Evolutionary conservation across 2,888 invertebrate species (phyloP).

Genomic region (Lasioglossum morio): DNA sequence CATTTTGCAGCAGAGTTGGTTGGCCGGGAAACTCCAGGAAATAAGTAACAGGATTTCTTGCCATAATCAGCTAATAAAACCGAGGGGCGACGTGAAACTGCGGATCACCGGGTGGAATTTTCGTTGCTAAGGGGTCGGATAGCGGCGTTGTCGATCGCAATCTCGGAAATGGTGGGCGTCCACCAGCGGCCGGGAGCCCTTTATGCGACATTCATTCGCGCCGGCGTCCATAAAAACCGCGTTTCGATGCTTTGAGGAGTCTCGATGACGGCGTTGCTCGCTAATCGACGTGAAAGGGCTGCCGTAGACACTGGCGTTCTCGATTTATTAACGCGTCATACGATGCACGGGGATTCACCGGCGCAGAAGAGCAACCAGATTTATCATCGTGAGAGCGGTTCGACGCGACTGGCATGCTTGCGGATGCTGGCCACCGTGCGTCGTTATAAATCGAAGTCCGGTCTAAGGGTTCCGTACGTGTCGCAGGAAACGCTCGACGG

Average conservation of each 20-base stretch:
- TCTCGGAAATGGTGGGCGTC: constrained; percentile 39
- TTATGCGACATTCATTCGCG: constrained; percentile 53
- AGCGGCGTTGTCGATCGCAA: constrained; percentile 37
- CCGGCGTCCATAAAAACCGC: constrained; percentile 36
- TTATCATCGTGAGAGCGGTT: constrained; percentile 71
- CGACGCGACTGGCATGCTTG: constrained; percentile 58
- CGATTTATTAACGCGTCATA: constrained; percentile 76
- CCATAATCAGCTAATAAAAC: constrained; percentile 35
- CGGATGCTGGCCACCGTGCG: constrained; percentile 49
- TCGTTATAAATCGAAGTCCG: constrained; percentile 65
- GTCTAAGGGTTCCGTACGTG: constrained; percentile 56
- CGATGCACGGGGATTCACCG: constrained; percentile 60
- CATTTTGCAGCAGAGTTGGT: not conserved
- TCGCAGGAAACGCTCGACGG: constrained; percentile 55
- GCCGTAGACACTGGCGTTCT: constrained; percentile 21
- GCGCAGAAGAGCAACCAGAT: constrained; percentile 65
- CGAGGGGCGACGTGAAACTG: not conserved
- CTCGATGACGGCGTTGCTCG: constrained; percentile 24
- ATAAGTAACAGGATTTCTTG: not conserved
- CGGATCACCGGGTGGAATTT: not conserved
- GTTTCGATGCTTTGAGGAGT: constrained; percentile 28
- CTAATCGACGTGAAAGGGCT: constrained; percentile 53
- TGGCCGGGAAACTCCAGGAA: not conserved
- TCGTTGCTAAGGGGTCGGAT: constrained; percentile 23
- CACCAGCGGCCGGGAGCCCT: constrained; percentile 9